Conservation (phyloP, 2,888 invertebrate genomes). For the Calameuta filiformis region DNA sequence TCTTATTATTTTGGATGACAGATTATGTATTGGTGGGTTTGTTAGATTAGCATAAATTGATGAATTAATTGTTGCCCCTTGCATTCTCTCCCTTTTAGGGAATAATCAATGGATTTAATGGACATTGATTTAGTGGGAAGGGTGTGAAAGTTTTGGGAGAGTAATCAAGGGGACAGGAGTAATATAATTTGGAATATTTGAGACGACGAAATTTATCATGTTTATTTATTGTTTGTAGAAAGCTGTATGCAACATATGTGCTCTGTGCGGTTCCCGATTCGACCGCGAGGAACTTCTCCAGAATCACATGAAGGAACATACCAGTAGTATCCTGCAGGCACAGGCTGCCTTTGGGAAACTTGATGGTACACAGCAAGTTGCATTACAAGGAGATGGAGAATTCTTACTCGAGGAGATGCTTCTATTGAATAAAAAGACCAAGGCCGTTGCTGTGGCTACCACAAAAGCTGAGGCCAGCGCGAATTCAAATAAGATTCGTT, state of each 20-base stretch:
- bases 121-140: not conserved
- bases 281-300: slow-evolving; percentile 38
- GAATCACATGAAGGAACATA: slow-evolving; percentile 52
- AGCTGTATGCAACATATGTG: slow-evolving; percentile 30
- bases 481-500: slow-evolving; percentile 48
- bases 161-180: not conserved
- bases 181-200: not conserved
- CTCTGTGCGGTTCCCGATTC: slow-evolving; percentile 40
- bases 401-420: slow-evolving; percentile 60
- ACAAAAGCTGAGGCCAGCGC: slow-evolving; percentile 1
- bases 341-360: slow-evolving; percentile 17
- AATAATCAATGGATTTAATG: not conserved
- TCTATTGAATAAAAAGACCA: slow-evolving; percentile 45
- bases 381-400: slow-evolving; percentile 25
- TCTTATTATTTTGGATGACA: not conserved
- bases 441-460: not conserved
- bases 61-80: not conserved
- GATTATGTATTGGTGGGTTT: not conserved
- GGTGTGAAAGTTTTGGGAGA: not conserved
- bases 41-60: not conserved
- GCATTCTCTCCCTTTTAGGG: not conserved
- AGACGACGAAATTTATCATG: not conserved
- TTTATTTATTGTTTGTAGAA: slow-evolving; percentile 31
- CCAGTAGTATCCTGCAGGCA: slow-evolving; percentile 39
- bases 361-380: not conserved